phyloP scores from a whole-genome alignment of 2,888 invertebrate species.

The Aphelenchoides bicaudatus region DNA sequence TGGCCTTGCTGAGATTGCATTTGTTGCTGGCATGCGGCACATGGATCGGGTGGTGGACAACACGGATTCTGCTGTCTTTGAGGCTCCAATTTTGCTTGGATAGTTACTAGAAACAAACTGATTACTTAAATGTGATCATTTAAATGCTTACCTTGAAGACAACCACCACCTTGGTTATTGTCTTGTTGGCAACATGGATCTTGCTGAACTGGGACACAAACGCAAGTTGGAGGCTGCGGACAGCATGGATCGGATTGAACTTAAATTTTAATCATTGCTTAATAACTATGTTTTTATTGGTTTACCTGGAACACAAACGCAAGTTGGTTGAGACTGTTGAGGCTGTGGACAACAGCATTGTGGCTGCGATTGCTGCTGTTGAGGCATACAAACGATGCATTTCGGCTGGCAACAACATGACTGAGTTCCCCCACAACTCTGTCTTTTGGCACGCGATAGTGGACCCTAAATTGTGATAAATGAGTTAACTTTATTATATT shows the following conservation, averaged over 20 bases:
- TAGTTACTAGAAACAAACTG: slow-evolving; percentile 20
- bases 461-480: slow-evolving; percentile 21
- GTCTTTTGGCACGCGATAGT: slow-evolving; percentile 25
- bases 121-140: too few species aligned
- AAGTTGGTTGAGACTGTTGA: slow-evolving; percentile 19
- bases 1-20: slow-evolving; percentile 20
- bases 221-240: slow-evolving; percentile 13
- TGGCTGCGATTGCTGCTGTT: slow-evolving; percentile 25
- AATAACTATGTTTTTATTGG: too few species aligned
- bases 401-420: slow-evolving; percentile 27
- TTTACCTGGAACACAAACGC: slow-evolving; percentile 22
- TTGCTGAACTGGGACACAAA: slow-evolving; percentile 18
- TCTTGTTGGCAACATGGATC: slow-evolving; percentile 29
- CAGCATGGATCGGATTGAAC: slow-evolving; percentile 21
- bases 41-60: slow-evolving; percentile 18
- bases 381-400: slow-evolving; percentile 20
- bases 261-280: too few species aligned
- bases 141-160: slow-evolving; percentile 14
- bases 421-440: slow-evolving; percentile 26
- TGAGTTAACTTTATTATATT: too few species aligned
- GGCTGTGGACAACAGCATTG: slow-evolving; percentile 26
- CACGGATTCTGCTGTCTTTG: slow-evolving; percentile 15
- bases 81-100: slow-evolving; percentile 17
- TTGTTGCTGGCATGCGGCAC: slow-evolving; percentile 18
- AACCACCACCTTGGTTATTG: slow-evolving; percentile 6